Percentiles rank a stretch among this genome's conserved stretches.
These are phyloP conservation scores for Salvator merianae DNA, from an alignment of 2,113 vertebrate species.

Conservation along the genomic window DNA sequence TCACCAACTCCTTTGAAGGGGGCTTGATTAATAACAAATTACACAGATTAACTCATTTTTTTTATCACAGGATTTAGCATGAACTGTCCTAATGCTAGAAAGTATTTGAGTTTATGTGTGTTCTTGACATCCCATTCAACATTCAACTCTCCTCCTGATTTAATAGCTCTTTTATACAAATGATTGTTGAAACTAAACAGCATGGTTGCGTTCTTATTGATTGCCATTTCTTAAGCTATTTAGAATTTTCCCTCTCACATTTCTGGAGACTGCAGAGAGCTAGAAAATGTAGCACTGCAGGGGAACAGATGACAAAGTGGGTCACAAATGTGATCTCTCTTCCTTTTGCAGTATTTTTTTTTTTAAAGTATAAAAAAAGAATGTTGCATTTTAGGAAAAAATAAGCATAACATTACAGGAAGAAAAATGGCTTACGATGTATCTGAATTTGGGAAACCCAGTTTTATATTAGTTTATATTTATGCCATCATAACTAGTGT, in stretches of 20 bases:
- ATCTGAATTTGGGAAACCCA: not conserved
- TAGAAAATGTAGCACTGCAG: not conserved
- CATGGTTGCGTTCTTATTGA: slow-evolving; percentile 4
- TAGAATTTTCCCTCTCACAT: slow-evolving; percentile 26
- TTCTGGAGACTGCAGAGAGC: slow-evolving; percentile 12
- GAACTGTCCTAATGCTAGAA: not conserved
- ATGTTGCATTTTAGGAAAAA: slow-evolving; percentile 15
- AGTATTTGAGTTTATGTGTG: not conserved
- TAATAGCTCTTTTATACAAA: not conserved
- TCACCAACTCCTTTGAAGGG: not conserved
- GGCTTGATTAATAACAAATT: not conserved
- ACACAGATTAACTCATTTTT: not conserved
- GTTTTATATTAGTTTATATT: not conserved
- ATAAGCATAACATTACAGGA: slow-evolving; percentile 47
- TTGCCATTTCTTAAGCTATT: slow-evolving; percentile 16
- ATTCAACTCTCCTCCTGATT: not conserved
- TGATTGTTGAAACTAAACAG: not conserved
- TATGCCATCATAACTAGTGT: not conserved
- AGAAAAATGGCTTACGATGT: slow-evolving; percentile 18
- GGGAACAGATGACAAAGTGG: slow-evolving; percentile 37
- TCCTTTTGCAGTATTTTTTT: not conserved
- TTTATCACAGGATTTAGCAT: not conserved
- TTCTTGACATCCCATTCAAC: not conserved
- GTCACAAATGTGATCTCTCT: slow-evolving; percentile 29
- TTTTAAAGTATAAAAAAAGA: slow-evolving; percentile 27